A percentile compares a stretch with the other conserved stretches of the same genome.
phyloP scores from a whole-genome alignment of 1,140 invertebrate genomes.

The Heliconius himera region DNA sequence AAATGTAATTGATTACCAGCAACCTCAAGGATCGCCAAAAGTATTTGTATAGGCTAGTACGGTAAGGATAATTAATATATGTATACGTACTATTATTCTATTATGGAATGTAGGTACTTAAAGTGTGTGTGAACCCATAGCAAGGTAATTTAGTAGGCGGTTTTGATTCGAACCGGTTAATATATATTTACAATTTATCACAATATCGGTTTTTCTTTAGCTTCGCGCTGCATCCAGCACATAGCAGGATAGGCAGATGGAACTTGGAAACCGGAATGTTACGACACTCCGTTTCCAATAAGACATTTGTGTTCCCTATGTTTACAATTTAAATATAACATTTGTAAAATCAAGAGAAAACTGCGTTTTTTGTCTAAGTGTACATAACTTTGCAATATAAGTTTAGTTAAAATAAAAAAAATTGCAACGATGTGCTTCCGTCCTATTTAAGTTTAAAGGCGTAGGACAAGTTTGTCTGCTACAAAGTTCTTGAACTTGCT shows the following conservation, averaged over 20 bases:
- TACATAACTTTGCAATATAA: neutral
- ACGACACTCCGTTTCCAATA: too few relatives aligned
- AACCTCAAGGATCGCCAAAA: neutral
- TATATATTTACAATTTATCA: neutral
- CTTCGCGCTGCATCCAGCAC: too few relatives aligned
- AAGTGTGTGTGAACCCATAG: neutral
- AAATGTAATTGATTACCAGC: neutral
- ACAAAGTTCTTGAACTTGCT: neutral
- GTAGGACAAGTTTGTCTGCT: constrained; percentile 1
- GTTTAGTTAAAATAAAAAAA: neutral
- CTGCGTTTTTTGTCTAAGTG: too few relatives aligned
- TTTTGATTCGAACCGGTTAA: neutral
- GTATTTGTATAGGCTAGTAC: neutral
- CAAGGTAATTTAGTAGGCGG: neutral
- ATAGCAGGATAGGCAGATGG: too few relatives aligned
- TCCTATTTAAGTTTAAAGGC: constrained; percentile 5
- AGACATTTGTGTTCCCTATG: too few relatives aligned
- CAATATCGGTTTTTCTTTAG: neutral
- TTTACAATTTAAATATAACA: too few relatives aligned
- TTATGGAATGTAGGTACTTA: neutral
- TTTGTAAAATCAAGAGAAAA: too few relatives aligned
- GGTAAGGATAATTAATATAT: neutral
- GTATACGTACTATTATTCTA: neutral
- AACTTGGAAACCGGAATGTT: too few relatives aligned
- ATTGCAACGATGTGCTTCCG: neutral